Evolutionary conservation across 2,113 vertebrate species (phyloP).

Genomic region (Crotalus tigris): DNA sequence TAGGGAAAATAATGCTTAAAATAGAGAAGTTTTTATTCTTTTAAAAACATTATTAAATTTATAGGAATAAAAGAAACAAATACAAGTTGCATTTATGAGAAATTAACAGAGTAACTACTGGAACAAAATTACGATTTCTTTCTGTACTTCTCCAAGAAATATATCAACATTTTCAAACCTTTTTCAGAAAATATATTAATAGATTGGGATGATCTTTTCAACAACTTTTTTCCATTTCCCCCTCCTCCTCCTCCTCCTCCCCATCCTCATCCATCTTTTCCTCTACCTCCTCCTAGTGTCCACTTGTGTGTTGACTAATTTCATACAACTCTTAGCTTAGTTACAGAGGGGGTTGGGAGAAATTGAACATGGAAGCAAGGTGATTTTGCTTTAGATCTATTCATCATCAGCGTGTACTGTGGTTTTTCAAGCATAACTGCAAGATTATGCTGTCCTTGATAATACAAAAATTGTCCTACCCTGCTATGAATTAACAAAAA

Average conservation of each 20-base stretch:
- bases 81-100: constrained; percentile 27
- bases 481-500: background rate
- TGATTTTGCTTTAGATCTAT: background rate
- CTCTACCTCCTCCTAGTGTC: background rate
- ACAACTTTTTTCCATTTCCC: background rate
- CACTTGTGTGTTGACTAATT: background rate
- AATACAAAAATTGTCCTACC: background rate
- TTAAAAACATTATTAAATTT: constrained; percentile 64
- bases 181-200: constrained; percentile 47
- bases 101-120: constrained; percentile 48
- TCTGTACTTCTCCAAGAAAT: constrained; percentile 32
- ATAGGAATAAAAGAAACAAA: constrained; percentile 31
- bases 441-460: background rate
- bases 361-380: background rate
- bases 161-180: constrained; percentile 49
- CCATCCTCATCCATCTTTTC: background rate
- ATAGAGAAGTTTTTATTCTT: constrained; percentile 8
- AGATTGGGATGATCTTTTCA: background rate
- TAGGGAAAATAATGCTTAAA: constrained; percentile 59
- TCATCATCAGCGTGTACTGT: background rate
- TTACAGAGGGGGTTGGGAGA: background rate
- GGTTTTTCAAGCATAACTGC: background rate
- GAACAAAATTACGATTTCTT: constrained; percentile 35
- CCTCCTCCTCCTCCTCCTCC: background rate
- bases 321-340: background rate